A percentile compares a stretch with the other conserved stretches of the same genome.
These are phyloP conservation scores for Machimus rusticus DNA, from an alignment of 2,888 invertebrate genomes.

Conservation along the genomic window DNA sequence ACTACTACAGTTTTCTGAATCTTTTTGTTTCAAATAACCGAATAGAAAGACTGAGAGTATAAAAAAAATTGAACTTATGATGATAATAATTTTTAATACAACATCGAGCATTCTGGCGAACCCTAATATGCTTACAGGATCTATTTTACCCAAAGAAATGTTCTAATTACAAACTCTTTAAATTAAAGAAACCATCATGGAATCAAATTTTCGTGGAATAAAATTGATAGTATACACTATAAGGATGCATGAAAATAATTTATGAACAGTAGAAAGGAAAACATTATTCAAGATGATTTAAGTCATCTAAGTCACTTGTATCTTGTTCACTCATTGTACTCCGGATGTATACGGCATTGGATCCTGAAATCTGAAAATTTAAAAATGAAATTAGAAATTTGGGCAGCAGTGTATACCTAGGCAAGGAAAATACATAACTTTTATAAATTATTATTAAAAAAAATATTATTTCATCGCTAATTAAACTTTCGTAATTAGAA, in stretches of 20 bases:
- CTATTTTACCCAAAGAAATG: not conserved
- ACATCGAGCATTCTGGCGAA: not conserved
- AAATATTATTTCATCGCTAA: not conserved
- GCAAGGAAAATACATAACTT: not conserved
- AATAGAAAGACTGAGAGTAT: not conserved
- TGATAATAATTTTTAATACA: too few species aligned
- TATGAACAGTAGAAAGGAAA: not conserved
- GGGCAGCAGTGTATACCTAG: not conserved
- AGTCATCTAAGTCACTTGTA: slow-evolving; percentile 3
- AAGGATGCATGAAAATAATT: not conserved
- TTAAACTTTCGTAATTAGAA: not conserved
- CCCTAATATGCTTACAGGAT: not conserved
- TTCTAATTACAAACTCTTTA: not conserved
- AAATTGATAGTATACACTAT: not conserved
- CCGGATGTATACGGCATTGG: not conserved
- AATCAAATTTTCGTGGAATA: not conserved
- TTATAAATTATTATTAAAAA: not conserved
- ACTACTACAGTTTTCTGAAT: not conserved
- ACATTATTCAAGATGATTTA: slow-evolving; percentile 14
- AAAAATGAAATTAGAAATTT: not conserved
- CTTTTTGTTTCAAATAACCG: not conserved
- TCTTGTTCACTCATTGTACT: not conserved
- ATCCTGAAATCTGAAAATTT: not conserved
- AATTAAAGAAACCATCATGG: not conserved
- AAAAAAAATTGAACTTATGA: too few species aligned